Percentiles rank a stretch among this genome's conserved stretches.
Conservation (phyloP, 2,888 invertebrate species). For the Nomada fucata region DNA sequence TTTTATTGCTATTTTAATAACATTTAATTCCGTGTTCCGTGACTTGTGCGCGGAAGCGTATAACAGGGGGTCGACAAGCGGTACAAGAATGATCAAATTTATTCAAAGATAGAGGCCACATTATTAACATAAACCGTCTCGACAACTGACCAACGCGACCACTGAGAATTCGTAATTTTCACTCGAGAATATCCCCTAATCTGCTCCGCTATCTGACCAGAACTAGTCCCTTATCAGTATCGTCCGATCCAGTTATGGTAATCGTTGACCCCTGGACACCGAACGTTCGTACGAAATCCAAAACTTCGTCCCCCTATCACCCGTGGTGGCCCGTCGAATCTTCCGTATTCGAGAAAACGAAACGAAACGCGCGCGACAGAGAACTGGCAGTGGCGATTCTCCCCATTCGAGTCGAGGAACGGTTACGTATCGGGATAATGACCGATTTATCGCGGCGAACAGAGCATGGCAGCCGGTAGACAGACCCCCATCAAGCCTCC, state of each 20-base stretch:
- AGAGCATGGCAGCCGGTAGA: constrained; percentile 78
- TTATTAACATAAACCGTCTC: constrained; percentile 20
- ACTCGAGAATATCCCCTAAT: constrained; percentile 53
- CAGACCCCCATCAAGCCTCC: constrained; percentile 80
- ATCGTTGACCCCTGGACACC: constrained; percentile 36
- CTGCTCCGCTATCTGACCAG: constrained; percentile 42
- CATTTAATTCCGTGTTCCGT: no score
- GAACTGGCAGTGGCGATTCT: not conserved
- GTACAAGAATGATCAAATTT: not conserved
- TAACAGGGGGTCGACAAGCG: no score
- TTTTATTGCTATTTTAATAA: no score
- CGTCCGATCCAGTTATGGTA: constrained; percentile 53
- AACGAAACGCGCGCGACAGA: not conserved
- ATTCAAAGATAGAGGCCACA: constrained; percentile 8
- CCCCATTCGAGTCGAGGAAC: constrained; percentile 41
- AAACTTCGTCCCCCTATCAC: constrained; percentile 1
- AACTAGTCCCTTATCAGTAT: constrained; percentile 43
- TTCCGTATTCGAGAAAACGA: not conserved
- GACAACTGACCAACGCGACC: constrained; percentile 19
- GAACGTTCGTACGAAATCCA: constrained; percentile 1
- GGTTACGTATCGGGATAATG: constrained; percentile 71
- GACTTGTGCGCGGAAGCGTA: no score
- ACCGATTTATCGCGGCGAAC: constrained; percentile 81
- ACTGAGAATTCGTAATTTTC: constrained; percentile 55
- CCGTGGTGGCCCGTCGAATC: not conserved